Base-by-base conservation (phyloP, 2,888 invertebrate species). In the Cerastis rubricosa region DNA sequence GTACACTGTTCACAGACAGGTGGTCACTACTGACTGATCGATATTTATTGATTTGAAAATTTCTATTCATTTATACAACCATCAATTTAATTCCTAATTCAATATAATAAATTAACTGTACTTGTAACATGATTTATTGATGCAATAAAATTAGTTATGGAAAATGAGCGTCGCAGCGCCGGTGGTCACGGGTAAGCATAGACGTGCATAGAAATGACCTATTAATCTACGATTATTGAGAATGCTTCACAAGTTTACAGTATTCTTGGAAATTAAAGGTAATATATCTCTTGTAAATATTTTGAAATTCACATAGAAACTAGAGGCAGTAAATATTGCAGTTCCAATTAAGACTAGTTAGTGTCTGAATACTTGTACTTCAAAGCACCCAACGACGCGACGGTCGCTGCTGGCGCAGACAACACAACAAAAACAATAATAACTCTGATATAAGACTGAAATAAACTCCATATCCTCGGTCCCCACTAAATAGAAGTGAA, bases 21-120 rank as follows among this genome's bases (percentile, higher is more conserved):
- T 92, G 92, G 91, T 87, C 88, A 87, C 75, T 81, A 85, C 81
- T 85, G 87, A 90, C 89, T 85, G 88, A 91, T 90, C 87, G 86
- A 89, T 89, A 83, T 82, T 82, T 82, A 87, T 86, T 70, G 74
- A 75, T 84, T 71, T 63, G n/a, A 64, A 43, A 78, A 75, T 78
- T 63, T 49, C 64, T 45, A 84, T 84, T 77, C 74, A 71, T 84
- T 80, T 75, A 86, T 82, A 70, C 67, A 74, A 45, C 29, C n/a
- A 80, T 86, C 84, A 76, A 81, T 35, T 81, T 75, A 65, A 72
- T 45, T 76, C n/a, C 65, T 57, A 71, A 78, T 77, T 76, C 71
- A 81, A 78, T 80, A 73, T 80, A 73, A 66, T 74, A 71, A 59
- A 70, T 61, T 81, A 65, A 70, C 63, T 78, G 57, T 57, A 57